A percentile compares a stretch with the other conserved stretches of the same genome.
Conservation (phyloP, 2,113 vertebrate species). For the Oostethus manadensis region DNA sequence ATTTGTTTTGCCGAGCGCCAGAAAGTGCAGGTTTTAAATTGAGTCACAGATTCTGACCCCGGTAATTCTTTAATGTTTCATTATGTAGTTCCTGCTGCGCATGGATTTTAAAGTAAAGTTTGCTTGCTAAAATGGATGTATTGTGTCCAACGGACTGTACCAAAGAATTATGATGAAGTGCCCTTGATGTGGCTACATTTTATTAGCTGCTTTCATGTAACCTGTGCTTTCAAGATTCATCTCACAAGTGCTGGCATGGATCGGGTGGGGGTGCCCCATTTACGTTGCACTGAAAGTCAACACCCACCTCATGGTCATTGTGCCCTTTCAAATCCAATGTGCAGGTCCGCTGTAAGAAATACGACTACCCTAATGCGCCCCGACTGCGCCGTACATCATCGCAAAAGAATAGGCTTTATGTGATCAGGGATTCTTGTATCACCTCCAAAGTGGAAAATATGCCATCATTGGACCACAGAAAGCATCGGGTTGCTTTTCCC, state of each 20-base stretch:
- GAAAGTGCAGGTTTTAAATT: too few relatives aligned
- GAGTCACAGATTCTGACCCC: too few relatives aligned
- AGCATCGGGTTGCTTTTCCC: constrained; percentile 29
- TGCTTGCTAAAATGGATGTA: background rate
- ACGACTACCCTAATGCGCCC: background rate
- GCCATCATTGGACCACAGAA: constrained; percentile 18
- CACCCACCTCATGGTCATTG: background rate
- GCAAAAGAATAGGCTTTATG: constrained; percentile 10
- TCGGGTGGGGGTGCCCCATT: background rate
- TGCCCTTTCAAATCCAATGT: background rate
- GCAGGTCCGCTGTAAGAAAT: background rate
- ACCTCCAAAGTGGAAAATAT: constrained; percentile 31
- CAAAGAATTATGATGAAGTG: background rate
- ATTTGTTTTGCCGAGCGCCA: background rate
- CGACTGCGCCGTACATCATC: constrained; percentile 5
- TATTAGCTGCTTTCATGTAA: background rate
- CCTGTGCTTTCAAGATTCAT: background rate
- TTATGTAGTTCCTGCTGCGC: background rate
- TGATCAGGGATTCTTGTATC: constrained; percentile 18
- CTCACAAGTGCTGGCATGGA: background rate
- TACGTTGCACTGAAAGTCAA: background rate
- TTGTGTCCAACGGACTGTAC: background rate
- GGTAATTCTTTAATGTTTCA: background rate
- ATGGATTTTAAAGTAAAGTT: background rate
- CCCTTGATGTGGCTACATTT: background rate